Evolutionary conservation across 2,113 vertebrate genomes (phyloP), one percentile per base, ranked within the genome.

Genomic region (Heptranchias perlo): DNA sequence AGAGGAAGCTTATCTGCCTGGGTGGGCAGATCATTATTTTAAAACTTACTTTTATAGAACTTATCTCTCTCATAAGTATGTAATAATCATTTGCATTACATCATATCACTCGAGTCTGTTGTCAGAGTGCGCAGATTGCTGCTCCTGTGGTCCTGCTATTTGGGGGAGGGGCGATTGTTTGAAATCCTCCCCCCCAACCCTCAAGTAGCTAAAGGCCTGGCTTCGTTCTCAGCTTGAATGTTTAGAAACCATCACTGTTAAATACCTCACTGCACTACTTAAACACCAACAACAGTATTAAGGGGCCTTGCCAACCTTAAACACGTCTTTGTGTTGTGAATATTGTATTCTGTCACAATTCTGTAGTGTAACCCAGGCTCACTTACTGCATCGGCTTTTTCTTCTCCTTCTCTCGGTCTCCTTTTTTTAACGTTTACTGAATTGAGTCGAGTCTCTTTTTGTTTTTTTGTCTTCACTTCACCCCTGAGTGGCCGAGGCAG

Each of bases 281-380:
- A 98, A 98, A 98, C 98, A 98, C 97, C 98, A 98, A 98, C 98
- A 98, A 98, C 98, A 98, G 98, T 97, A 98, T 98, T 98, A 98
- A 98, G 98, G 98, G 98, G 98, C 98, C 98, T 98, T 98, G 96
- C 97, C 97, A 91, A 98, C 97, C 98, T 98, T 98, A 98, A 98
- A 98, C 98, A 98, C 97, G 98, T 98, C 98, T 98, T 98, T 98
- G 98, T 98, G 97, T 98, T 97, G 96, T 97, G 98, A 98, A 98
- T 98, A 98, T 98, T 98, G 97, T 97, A 98, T 98, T 98, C 98
- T 97, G 97, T 96, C 97, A 96, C 98, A 98, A 98, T 98, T 98
- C 98, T 98, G 98, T 98, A 97, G 98, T 97, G 97, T 97, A 98
- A 98, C 97, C 97, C 97, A 97, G 97, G 97, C 98, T 98, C 98